Conservation (phyloP, 2,113 vertebrate genomes). For the Colossoma macropomum region DNA sequence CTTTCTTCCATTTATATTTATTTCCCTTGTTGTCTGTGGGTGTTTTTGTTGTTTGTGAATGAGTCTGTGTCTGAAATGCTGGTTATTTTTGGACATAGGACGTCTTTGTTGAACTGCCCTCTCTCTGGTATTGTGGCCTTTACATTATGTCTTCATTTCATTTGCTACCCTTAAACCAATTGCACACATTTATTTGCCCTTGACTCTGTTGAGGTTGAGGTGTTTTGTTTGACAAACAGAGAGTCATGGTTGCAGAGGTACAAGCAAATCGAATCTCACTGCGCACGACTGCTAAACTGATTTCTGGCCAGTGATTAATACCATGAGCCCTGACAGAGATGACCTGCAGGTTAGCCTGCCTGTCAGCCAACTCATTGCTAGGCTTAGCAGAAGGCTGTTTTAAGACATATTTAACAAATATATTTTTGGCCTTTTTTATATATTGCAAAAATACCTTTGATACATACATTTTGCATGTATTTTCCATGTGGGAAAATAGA, state of each 20-base stretch:
- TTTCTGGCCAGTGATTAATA: conserved; percentile 47
- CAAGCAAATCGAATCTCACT: conserved; percentile 46
- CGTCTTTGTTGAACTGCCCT: conserved; percentile 34
- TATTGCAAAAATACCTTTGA: too few relatives aligned
- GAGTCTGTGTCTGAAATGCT: background rate
- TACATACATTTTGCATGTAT: too few relatives aligned
- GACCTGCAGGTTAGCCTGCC: background rate
- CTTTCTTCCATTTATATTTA: background rate
- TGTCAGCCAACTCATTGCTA: background rate
- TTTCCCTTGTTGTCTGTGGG: background rate
- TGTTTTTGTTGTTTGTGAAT: background rate
- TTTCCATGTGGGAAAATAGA: too few relatives aligned
- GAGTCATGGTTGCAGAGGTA: conserved; percentile 22
- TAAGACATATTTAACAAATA: too few relatives aligned
- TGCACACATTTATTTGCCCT: conserved; percentile 18
- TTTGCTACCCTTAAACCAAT: conserved; percentile 37
- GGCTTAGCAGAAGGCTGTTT: background rate
- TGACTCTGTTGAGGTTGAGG: background rate
- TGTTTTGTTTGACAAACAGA: conserved; percentile 40
- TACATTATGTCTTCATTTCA: conserved; percentile 40
- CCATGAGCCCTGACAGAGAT: conserved; percentile 11
- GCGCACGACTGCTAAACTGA: conserved; percentile 24
- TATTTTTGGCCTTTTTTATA: too few relatives aligned
- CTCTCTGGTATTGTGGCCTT: conserved; percentile 20
- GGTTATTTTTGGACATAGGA: conserved; percentile 38